Percentiles rank a stretch among this genome's conserved stretches.
Conservation (phyloP, 1,140 invertebrate genomes). For the Drosophila burlai region DNA sequence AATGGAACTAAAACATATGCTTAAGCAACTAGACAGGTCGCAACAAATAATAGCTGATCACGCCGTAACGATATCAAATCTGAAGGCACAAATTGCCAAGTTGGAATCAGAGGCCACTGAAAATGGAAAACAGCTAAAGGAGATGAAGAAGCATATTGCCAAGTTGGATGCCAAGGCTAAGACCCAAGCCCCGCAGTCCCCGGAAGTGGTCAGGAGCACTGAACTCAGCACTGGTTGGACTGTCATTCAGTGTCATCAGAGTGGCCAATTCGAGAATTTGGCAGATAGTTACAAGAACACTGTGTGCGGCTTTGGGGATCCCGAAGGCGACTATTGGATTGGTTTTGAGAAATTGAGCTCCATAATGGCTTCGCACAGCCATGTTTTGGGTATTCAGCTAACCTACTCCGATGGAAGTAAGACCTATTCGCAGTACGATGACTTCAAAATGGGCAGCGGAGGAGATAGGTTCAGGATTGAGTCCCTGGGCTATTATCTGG, state of each 20-base stretch:
- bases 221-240: slow-evolving; percentile 17
- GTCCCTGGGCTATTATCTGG: slow-evolving; percentile 31
- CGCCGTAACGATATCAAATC: neutral
- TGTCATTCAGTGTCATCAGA: slow-evolving; percentile 30
- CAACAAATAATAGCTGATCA: neutral
- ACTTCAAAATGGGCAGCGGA: slow-evolving; percentile 22
- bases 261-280: slow-evolving; percentile 16
- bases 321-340: slow-evolving; percentile 23
- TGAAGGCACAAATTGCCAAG: neutral
- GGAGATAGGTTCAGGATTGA: slow-evolving; percentile 21
- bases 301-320: slow-evolving; percentile 4
- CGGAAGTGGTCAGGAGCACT: neutral
- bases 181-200: neutral
- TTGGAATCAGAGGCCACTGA: slow-evolving; percentile 1
- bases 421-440: slow-evolving; percentile 28
- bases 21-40: neutral
- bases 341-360: slow-evolving; percentile 14
- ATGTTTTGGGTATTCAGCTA: slow-evolving; percentile 32
- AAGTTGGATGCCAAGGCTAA: slow-evolving; percentile 2
- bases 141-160: slow-evolving; percentile 1
- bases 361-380: slow-evolving; percentile 7
- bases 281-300: slow-evolving; percentile 9
- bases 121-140: slow-evolving; percentile 1
- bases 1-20: too few species aligned
- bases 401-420: slow-evolving; percentile 5